Conservation (phyloP, 1,140 invertebrate genomes). For the Lordiphosa clarofinis region DNA sequence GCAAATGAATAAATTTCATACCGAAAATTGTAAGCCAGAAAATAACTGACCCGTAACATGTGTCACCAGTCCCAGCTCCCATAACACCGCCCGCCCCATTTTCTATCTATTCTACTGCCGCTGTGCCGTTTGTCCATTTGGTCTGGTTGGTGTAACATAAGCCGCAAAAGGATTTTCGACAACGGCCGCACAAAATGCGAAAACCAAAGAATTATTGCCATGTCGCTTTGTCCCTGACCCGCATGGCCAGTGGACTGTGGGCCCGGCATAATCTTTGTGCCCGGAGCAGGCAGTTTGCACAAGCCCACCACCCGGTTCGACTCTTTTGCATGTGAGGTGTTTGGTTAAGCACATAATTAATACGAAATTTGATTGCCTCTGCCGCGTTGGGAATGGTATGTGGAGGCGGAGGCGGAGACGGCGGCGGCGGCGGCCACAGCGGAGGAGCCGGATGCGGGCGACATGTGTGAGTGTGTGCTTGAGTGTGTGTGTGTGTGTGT, state of each 20-base stretch:
- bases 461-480: constrained; percentile 2
- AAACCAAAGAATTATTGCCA: constrained; percentile 73
- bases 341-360: constrained; percentile 77
- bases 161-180: constrained; percentile 75
- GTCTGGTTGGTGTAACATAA: constrained; percentile 47
- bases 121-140: not conserved
- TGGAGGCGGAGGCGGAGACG: not conserved
- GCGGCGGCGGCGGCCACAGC: not conserved
- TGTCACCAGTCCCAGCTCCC: constrained; percentile 44
- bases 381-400: constrained; percentile 59
- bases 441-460: constrained; percentile 1
- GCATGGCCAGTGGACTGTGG: constrained; percentile 44
- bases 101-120: constrained; percentile 2
- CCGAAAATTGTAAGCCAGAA: constrained; percentile 29
- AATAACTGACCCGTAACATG: constrained; percentile 68
- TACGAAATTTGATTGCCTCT: constrained; percentile 75
- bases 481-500: constrained; percentile 13
- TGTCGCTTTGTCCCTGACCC: constrained; percentile 66
- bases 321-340: constrained; percentile 37
- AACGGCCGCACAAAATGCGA: constrained; percentile 54
- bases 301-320: constrained; percentile 11
- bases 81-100: constrained; percentile 23
- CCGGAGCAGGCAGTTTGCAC: constrained; percentile 60
- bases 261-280: constrained; percentile 36
- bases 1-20: too few species aligned